Evolutionary conservation across 2,888 invertebrate genomes (phyloP), one percentile per base, ranked within the genome.

Genomic region (Agriopis marginaria): DNA sequence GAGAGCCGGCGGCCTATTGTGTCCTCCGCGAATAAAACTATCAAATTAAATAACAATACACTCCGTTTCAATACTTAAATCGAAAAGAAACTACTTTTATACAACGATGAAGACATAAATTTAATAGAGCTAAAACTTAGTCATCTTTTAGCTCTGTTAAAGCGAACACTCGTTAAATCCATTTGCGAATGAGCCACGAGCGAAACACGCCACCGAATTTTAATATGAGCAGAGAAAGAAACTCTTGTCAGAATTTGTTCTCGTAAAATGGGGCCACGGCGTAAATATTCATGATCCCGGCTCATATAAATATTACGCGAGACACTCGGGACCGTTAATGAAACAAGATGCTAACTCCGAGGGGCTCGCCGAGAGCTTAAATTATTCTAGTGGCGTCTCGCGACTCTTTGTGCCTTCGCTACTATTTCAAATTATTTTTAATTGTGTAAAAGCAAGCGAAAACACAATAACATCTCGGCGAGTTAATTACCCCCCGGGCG

Each of bases 341-440:
- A 90, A 92, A 92, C 89, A 91, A 91, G 89, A 91, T 89, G 89
- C 89, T 88, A 87, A 90, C 88, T 87, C 86, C 77, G 79, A 77
- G 82, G 79, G 81, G 81, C 82, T 85, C 81, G 79, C 80, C 82
- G 79, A 78, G 79, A 85, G 84, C 86, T 86, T 82, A 87, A 91
- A 89, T 91, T 89, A 92, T 91, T 89, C 90, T 81, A 77, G 82
- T 73, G 84, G 82, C 89, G 86, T 86, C 84, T 75, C 80, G 68
- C 76, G 81, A 75, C 84, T 86, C 89, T 89, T 87, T 87, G 85
- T 86, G 83, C 83, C 82, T 82, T 75, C 75, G 86, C 87, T 90
- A 90, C 92, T 90, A 92, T 90, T 92, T 87, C 84, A 89, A 89
- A 92, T 92, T 90, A 92, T 91, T 92, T 92, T 91, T 92, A 92